phyloP scores from a whole-genome alignment of 1,140 invertebrate genomes.

The Leptestheria dahalacensis region DNA sequence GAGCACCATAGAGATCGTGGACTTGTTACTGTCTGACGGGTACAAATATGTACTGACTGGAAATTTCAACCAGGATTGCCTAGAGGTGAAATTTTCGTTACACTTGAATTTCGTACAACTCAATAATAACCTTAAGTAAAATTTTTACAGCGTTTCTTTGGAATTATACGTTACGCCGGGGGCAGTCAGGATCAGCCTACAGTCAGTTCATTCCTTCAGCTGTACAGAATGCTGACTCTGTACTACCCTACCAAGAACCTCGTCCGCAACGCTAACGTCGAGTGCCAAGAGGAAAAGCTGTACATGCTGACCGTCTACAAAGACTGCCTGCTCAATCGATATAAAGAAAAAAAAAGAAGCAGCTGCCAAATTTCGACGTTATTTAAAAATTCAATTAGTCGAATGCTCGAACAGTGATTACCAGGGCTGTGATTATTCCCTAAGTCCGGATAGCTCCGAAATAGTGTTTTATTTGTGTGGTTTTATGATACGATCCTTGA shows the following conservation, averaged over 20 bases:
- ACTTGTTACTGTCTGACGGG: not conserved
- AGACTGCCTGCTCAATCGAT: not conserved
- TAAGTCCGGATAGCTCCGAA: no score
- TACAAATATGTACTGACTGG: constrained; percentile 9
- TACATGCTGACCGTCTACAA: not conserved
- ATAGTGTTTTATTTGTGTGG: no score
- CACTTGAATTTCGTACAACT: not conserved
- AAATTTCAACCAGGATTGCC: constrained; percentile 14
- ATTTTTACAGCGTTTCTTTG: constrained; percentile 15
- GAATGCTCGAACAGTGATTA: no score
- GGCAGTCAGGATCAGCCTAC: constrained; percentile 11
- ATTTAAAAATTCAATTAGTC: no score
- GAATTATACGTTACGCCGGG: constrained; percentile 11
- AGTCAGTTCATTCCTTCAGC: constrained; percentile 11
- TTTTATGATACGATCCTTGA: no score
- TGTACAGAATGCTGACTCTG: constrained; percentile 11
- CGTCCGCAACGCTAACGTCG: not conserved
- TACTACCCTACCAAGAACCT: not conserved
- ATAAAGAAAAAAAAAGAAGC: not conserved
- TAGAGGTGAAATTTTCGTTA: constrained; percentile 6
- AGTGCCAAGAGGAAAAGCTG: not conserved
- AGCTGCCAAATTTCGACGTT: no score
- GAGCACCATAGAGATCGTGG: not conserved
- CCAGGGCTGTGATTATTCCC: no score
- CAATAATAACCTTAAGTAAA: constrained; percentile 6